Conservation (phyloP, 2,888 invertebrate genomes). For the Ectemnius continuus region DNA sequence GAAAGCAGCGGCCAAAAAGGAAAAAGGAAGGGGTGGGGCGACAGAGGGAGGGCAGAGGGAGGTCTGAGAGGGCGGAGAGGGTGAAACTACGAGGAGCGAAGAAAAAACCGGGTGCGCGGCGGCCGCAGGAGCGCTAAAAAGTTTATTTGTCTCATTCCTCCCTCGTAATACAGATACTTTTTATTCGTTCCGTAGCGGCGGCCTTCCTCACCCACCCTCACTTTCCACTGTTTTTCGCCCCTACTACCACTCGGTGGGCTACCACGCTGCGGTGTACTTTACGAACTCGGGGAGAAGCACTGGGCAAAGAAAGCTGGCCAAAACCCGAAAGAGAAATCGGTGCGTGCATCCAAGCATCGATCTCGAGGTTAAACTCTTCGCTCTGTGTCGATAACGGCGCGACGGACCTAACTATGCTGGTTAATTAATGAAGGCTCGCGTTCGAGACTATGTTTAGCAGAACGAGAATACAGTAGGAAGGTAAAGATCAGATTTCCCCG, state of each 20-base stretch:
- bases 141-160: slow-evolving; percentile 42
- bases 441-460: too few relatives aligned
- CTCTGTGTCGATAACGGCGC: too few relatives aligned
- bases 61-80: too few relatives aligned
- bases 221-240: slow-evolving; percentile 11
- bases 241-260: not conserved
- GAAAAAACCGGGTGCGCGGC: slow-evolving; percentile 1
- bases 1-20: not conserved
- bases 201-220: not conserved
- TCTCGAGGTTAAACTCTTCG: too few relatives aligned
- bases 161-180: slow-evolving; percentile 32
- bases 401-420: too few relatives aligned
- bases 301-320: not conserved
- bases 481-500: too few relatives aligned
- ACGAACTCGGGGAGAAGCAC: not conserved
- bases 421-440: too few relatives aligned
- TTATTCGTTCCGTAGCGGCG: not conserved
- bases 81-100: slow-evolving; percentile 18
- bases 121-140: slow-evolving; percentile 42
- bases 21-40: not conserved
- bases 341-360: too few relatives aligned
- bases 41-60: too few relatives aligned
- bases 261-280: not conserved
- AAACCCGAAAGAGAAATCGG: not conserved
- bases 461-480: too few relatives aligned